Conservation (phyloP, 2,888 invertebrate genomes). For the Drosophila meridionalis region DNA sequence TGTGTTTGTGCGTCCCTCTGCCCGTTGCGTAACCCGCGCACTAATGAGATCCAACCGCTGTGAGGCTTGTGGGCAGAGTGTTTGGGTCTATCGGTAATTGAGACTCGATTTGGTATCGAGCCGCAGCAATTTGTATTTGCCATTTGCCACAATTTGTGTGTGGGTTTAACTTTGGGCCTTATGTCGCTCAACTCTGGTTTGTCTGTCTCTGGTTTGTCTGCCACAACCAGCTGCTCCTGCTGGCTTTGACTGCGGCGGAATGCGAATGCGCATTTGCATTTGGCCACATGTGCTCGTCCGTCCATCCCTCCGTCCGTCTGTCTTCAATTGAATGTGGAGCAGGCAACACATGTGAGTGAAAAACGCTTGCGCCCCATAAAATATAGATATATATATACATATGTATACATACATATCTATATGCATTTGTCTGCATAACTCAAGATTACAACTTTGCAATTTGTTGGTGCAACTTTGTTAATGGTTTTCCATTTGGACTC, state of each 20-base stretch:
- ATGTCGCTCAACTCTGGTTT: neutral
- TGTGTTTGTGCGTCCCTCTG: neutral
- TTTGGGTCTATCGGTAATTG: constrained; percentile 64
- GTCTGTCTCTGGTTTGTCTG: constrained; percentile 50
- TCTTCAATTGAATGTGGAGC: constrained; percentile 41
- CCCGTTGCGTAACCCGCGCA: constrained; percentile 57
- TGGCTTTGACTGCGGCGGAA: constrained; percentile 51
- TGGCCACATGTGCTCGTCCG: constrained; percentile 74
- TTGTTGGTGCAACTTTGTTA: constrained; percentile 47
- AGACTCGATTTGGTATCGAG: constrained; percentile 69
- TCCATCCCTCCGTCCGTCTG: constrained; percentile 5
- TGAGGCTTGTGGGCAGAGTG: constrained; percentile 39
- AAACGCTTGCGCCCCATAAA: constrained; percentile 49
- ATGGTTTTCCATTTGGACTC: constrained; percentile 53
- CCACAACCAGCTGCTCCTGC: constrained; percentile 56
- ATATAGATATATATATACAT: neutral
- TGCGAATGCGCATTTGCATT: constrained; percentile 77
- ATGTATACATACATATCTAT: neutral
- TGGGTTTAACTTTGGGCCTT: constrained; percentile 31
- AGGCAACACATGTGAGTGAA: constrained; percentile 41
- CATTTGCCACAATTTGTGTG: constrained; percentile 52
- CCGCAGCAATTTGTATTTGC: constrained; percentile 75
- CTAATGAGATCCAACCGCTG: constrained; percentile 68
- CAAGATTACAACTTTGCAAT: constrained; percentile 56
- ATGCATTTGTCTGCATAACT: constrained; percentile 23